These are phyloP conservation scores for Eurystomus glaucurus DNA, from an alignment of 2,797 vertebrate genomes.

Conservation along the genomic window DNA sequence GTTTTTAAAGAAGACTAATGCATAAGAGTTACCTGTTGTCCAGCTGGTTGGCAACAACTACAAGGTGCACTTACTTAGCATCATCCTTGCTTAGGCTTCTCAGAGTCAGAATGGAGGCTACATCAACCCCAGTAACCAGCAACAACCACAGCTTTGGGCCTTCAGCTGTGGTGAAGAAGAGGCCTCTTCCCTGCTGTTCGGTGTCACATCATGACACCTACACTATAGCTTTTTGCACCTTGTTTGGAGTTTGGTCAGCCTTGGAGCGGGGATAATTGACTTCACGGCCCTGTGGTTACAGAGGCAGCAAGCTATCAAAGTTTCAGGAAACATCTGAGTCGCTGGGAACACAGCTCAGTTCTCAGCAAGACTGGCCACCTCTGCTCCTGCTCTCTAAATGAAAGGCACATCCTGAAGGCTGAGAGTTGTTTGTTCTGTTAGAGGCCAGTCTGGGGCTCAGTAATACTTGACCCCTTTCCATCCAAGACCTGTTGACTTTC, in stretches of 20 bases:
- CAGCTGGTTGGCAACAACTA: not conserved
- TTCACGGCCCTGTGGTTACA: rapidly evolving
- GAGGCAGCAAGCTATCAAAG: not conserved
- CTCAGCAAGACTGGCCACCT: not conserved
- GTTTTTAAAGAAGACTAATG: not conserved
- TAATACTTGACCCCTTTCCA: not conserved
- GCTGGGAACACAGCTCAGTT: not conserved
- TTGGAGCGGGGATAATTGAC: not conserved
- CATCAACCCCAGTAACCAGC: rapidly evolving
- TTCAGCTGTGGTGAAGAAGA: not conserved
- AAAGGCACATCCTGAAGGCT: not conserved
- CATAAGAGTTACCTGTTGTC: not conserved
- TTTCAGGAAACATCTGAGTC: not conserved
- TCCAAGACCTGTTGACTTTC: not conserved
- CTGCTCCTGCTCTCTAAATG: not conserved
- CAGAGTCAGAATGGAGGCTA: not conserved
- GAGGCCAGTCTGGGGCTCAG: not conserved
- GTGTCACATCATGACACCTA: rapidly evolving
- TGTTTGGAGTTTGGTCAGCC: not conserved
- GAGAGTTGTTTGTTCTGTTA: not conserved
- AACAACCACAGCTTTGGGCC: not conserved
- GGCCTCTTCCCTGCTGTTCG: not conserved
- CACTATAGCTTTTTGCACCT: not conserved
- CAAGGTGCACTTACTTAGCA: not conserved
- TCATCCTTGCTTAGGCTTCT: not conserved